These are phyloP conservation scores for Arvicanthis niloticus DNA, from an alignment of 2,113 vertebrate genomes.

Conservation along the genomic window DNA sequence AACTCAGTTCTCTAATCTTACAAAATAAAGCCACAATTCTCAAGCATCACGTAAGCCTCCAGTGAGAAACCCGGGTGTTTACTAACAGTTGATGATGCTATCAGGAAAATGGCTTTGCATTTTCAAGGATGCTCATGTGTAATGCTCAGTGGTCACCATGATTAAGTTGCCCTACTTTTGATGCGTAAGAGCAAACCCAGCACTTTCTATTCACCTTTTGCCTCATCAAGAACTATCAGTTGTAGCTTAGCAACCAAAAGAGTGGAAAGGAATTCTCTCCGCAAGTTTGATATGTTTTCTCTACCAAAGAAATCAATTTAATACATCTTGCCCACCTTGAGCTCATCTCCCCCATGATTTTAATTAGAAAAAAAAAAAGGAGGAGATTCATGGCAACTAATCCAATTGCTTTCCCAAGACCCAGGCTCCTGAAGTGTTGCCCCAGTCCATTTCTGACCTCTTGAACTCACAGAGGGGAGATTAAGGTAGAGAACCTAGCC, in stretches of 20 bases:
- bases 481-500: conserved; percentile 64
- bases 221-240: neutral
- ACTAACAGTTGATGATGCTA: neutral
- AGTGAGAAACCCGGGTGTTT: neutral
- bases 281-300: conserved; percentile 44
- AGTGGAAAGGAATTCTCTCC: conserved; percentile 19
- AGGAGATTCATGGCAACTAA: conserved; percentile 66
- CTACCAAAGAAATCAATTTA: conserved; percentile 63
- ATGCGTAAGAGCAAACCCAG: neutral
- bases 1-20: neutral
- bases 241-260: conserved; percentile 41
- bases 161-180: neutral
- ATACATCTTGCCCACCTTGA: conserved; percentile 40
- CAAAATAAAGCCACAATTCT: neutral
- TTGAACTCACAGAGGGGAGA: conserved; percentile 70
- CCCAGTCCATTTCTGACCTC: conserved; percentile 64
- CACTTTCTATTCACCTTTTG: neutral
- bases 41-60: neutral
- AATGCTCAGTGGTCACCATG: neutral
- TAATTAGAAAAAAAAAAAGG: conserved; percentile 2
- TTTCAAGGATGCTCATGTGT: neutral
- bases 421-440: conserved; percentile 65
- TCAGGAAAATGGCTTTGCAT: neutral
- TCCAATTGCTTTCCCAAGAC: conserved; percentile 64
- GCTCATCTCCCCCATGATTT: conserved; percentile 48